Base-by-base conservation (phyloP, 2,888 invertebrate genomes). In the Caenorhabditis becei region DNA sequence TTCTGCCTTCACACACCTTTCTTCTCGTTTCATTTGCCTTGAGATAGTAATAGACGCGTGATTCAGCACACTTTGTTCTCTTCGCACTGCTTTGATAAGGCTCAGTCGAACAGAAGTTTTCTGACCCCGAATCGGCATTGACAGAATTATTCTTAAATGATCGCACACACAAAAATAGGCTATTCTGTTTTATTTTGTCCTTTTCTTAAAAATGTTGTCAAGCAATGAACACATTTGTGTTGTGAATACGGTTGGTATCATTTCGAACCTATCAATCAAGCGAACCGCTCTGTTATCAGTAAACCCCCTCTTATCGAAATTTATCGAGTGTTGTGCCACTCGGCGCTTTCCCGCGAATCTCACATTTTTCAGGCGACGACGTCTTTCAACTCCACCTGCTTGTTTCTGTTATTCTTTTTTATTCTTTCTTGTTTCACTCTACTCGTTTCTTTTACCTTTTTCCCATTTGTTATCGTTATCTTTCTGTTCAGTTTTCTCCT, bases 311-410 rank as follows among this genome's bases (percentile, higher is more conserved):
- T 65, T 58, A 71, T 54, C 62, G 32, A 23, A 62, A 41, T 69
- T 71, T 41, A 62, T 41, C 37, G 44, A 44, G 26, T 71, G 35
- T 26, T 26, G 26, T 23, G n/a, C 2, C 44, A 10, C n/a, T 20
- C 47, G 11, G 28, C 26, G 2, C 20, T 32, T 61, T 63, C 47
- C 44, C 16, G 11, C 35, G 26, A 37, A 35, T 77, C 81, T 78
- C 83, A 77, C 63, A 83, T 86, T 35, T 87, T 83, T 80, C 88
- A 62, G 88, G 88, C n/a, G 65, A 58, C 83, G 65, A 80, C 49
- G 70, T 87, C 84, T 16, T 83, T 85, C 58, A 83, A 85, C 56
- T 67, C 84, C 54, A 82, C 83, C 63, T 28, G 78, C 53, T 61
- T 56, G 28, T 88, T 86, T 75, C 58, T 79, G 49, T 56, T 70